A percentile compares a stretch with the other conserved stretches of the same genome.
phyloP scores from a whole-genome alignment of 1,140 invertebrate species.

The Microplitis demolitor region DNA sequence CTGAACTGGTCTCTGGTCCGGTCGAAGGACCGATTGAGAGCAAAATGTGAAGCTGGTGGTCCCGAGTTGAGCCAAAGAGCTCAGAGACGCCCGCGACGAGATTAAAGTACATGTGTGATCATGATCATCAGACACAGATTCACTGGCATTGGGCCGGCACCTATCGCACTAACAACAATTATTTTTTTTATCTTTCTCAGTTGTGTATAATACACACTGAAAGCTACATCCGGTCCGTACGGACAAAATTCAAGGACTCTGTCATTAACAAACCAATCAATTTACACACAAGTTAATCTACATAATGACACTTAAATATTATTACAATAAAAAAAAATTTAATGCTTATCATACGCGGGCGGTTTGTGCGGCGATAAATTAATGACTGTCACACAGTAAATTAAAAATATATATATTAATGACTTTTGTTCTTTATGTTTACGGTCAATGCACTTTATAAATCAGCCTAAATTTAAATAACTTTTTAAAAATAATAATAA shows the following conservation, averaged over 20 bases:
- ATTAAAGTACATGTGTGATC: background rate
- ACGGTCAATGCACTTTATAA: background rate
- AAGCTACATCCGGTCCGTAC: background rate
- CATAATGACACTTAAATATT: too few species aligned
- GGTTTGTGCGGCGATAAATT: too few species aligned
- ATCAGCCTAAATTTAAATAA: background rate
- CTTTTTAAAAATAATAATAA: background rate
- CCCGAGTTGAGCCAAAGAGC: background rate
- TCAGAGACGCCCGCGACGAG: background rate
- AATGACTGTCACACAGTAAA: too few species aligned
- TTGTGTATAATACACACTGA: background rate
- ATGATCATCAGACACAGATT: background rate
- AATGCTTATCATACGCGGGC: too few species aligned
- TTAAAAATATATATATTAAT: too few species aligned
- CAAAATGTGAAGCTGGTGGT: background rate
- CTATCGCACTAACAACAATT: background rate
- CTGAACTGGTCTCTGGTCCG: background rate
- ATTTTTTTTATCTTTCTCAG: background rate
- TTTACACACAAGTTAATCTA: too few species aligned
- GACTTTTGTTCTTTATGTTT: background rate
- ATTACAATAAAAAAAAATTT: too few species aligned
- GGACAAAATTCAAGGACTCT: background rate
- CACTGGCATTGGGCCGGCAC: background rate
- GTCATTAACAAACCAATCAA: background rate
- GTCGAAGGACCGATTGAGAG: background rate